Evolutionary conservation across 1,140 invertebrate genomes (phyloP), one percentile per base, ranked within the genome.

Genomic region (Lerema accius): DNA sequence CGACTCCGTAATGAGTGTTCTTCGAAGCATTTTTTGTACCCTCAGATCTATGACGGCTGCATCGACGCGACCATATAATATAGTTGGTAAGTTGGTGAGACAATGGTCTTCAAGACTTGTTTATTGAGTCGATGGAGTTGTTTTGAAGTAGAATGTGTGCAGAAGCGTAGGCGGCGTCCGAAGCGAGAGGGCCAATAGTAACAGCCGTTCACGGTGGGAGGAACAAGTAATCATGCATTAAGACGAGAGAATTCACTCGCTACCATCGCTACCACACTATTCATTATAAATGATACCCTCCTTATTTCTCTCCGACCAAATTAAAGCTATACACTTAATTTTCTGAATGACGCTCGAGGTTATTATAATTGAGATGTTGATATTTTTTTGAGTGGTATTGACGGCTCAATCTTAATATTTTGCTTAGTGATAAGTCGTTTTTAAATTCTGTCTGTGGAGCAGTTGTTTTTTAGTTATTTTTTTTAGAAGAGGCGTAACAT

Each of bases 51-150:
- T 80, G 86, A 85, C 69, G 69, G 78, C 35, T n/a, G 35, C 10
- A 11, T 32, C 3, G 71, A 55, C 73, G 67, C 66, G 66, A 67
- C 62, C 69, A 73, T 73, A 79, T 84, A 85, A 87, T 85, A 37
- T 37, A 37, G 76, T 76, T 82, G 66, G 62, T 66, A 71, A 80
- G 78, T 76, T 81, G 65, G 62, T 64, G 73, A 81, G 79, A 89
- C 86, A 89, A 89, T 89, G 82, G 84, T 80, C 78, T 80, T 82
- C 71, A 82, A 83, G 82, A 82, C 81, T 84, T 86, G 82, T 86
- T 86, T 87, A 89, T 87, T 85, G 84, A 82, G 75, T 72, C 71
- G 82, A 86, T 89, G 82, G 86, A 89, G 83, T 84, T 84, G 82
- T 86, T 86, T 84, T 81, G 80, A 80, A 82, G 76, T 73, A 77